A percentile compares a stretch with the other conserved stretches of the same genome.
phyloP scores from a whole-genome alignment of 2,888 invertebrate genomes.

The Acrobeloides nanus region DNA sequence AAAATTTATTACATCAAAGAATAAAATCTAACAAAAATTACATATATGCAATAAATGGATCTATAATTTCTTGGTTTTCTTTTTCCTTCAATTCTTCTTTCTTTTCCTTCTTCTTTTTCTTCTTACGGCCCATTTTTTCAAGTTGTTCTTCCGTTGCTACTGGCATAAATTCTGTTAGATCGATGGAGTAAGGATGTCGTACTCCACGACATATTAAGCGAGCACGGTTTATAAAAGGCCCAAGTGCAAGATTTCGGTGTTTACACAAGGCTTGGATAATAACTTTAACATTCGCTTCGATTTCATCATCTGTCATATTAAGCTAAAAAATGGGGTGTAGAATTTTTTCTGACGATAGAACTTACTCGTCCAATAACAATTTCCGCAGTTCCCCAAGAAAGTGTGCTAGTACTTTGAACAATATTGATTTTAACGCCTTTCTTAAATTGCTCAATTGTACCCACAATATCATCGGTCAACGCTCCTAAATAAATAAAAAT shows the following conservation, averaged over 20 bases:
- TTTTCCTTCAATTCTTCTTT: no score
- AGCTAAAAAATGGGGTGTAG: constrained; percentile 23
- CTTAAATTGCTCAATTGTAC: constrained; percentile 43
- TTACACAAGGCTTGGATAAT: constrained; percentile 39
- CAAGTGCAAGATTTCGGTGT: constrained; percentile 47
- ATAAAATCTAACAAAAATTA: no score
- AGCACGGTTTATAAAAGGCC: constrained; percentile 48
- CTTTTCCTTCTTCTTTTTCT: background rate
- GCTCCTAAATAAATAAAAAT: constrained; percentile 24
- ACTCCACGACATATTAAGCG: constrained; percentile 41
- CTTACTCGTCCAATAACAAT: constrained; percentile 42
- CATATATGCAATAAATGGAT: no score
- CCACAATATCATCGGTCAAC: constrained; percentile 41
- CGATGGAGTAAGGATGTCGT: constrained; percentile 36
- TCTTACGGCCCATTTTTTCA: constrained; percentile 31
- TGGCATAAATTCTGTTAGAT: constrained; percentile 41
- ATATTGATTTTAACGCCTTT: constrained; percentile 42
- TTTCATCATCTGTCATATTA: constrained; percentile 40
- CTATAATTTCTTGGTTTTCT: no score
- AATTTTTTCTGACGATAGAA: constrained; percentile 1
- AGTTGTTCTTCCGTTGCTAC: constrained; percentile 47
- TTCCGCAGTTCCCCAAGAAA: constrained; percentile 46
- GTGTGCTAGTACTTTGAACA: constrained; percentile 40
- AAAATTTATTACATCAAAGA: no score
- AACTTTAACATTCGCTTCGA: constrained; percentile 44